Evolutionary conservation across 2,797 vertebrate species (phyloP).

Genomic region (Myripristis jacobus): DNA sequence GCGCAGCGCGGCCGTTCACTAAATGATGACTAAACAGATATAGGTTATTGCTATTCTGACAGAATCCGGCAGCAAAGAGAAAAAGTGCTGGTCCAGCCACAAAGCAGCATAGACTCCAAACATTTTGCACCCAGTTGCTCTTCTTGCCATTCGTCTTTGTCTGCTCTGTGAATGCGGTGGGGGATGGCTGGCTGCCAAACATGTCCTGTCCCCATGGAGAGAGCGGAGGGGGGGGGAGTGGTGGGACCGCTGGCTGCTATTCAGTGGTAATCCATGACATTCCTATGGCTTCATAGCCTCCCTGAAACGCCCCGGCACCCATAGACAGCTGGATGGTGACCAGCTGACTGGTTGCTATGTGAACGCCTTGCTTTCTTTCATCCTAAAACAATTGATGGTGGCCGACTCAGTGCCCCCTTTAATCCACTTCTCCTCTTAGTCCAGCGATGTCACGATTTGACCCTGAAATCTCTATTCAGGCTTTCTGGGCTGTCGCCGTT

Average conservation of each 20-base stretch:
- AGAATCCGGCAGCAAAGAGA: background rate
- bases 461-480: slow-evolving; percentile 23
- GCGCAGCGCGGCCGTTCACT: background rate
- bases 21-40: background rate
- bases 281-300: slow-evolving; percentile 58
- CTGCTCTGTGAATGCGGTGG: slow-evolving; percentile 26
- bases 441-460: slow-evolving; percentile 11
- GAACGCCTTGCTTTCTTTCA: slow-evolving; percentile 73
- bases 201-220: slow-evolving; percentile 41
- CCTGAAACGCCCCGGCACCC: slow-evolving; percentile 54
- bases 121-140: slow-evolving; percentile 19
- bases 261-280: slow-evolving; percentile 50
- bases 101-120: background rate
- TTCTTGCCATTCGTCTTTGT: slow-evolving; percentile 40
- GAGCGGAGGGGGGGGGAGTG: slow-evolving; percentile 4
- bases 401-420: slow-evolving; percentile 48
- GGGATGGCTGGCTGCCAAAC: slow-evolving; percentile 28
- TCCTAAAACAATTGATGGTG: slow-evolving; percentile 64
- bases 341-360: slow-evolving; percentile 79
- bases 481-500: background rate
- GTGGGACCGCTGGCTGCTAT: slow-evolving; percentile 7
- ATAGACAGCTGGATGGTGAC: slow-evolving; percentile 76
- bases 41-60: background rate
- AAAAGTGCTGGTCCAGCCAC: background rate
- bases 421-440: slow-evolving; percentile 33